These are phyloP conservation scores for Anthoscopus minutus DNA, from an alignment of 2,113 vertebrate species.

Conservation along the genomic window DNA sequence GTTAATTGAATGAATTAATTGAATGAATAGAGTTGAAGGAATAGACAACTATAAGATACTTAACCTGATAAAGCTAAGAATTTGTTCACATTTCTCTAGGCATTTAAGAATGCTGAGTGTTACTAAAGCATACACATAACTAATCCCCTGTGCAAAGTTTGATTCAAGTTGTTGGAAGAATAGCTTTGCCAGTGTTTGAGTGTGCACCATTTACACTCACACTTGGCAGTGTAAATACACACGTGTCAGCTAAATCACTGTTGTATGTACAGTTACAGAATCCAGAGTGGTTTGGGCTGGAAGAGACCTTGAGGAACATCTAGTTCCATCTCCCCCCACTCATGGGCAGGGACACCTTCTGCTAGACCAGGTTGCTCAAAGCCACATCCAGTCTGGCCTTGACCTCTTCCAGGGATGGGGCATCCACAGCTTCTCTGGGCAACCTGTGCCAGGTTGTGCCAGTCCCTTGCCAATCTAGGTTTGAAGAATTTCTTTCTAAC, in stretches of 20 bases:
- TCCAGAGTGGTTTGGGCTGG: neutral
- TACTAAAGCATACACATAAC: neutral
- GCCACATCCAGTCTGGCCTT: rapidly evolving
- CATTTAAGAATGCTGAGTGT: neutral
- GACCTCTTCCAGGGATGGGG: neutral
- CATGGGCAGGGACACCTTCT: neutral
- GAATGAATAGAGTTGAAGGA: neutral
- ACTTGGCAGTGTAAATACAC: neutral
- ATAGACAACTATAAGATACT: neutral
- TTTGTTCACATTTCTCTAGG: neutral
- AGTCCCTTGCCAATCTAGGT: rapidly evolving
- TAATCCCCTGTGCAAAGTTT: neutral
- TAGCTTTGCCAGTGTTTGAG: neutral
- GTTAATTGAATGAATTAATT: neutral
- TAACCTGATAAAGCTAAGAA: neutral
- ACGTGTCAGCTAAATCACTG: rapidly evolving
- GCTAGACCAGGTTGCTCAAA: neutral
- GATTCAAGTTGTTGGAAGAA: neutral
- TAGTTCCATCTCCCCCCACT: neutral
- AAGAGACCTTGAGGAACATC: neutral
- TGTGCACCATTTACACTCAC: neutral
- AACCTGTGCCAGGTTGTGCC: no score
- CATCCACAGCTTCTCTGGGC: neutral
- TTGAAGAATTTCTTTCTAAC: neutral
- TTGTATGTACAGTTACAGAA: neutral